Evolutionary conservation across 2,888 invertebrate species (phyloP).

Genomic region (Himalopsyche kuldschensis): DNA sequence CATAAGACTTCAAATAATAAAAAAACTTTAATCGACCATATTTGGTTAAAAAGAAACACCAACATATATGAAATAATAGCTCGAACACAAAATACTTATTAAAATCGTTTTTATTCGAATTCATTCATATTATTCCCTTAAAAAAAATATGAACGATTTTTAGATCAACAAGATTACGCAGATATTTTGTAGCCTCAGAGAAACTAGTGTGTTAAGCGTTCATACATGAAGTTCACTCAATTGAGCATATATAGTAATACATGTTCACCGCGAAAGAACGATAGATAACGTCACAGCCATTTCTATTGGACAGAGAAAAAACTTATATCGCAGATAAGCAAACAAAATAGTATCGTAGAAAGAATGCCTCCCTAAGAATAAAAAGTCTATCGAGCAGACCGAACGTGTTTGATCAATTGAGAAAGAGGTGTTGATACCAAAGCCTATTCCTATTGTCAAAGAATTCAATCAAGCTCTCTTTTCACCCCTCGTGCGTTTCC

Average conservation of each 20-base stretch:
- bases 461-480: conserved; percentile 31
- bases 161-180: too few relatives aligned
- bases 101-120: too few relatives aligned
- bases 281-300: background rate
- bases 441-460: conserved; percentile 19
- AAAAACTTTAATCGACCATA: too few relatives aligned
- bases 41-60: too few relatives aligned
- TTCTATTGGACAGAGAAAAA: background rate
- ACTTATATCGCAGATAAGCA: conserved; percentile 17
- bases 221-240: background rate
- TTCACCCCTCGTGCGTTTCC: conserved; percentile 16
- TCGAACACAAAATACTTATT: too few relatives aligned
- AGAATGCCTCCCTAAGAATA: background rate
- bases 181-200: too few relatives aligned
- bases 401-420: conserved; percentile 33
- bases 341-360: conserved; percentile 14
- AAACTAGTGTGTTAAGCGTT: too few relatives aligned
- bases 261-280: background rate
- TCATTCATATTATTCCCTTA: too few relatives aligned
- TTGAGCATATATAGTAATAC: background rate
- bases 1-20: too few relatives aligned
- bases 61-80: too few relatives aligned
- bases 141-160: too few relatives aligned
- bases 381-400: conserved; percentile 26
- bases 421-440: conserved; percentile 21